phyloP scores from a whole-genome alignment of 2,797 vertebrate species.

The Tokudaia muenninki region DNA sequence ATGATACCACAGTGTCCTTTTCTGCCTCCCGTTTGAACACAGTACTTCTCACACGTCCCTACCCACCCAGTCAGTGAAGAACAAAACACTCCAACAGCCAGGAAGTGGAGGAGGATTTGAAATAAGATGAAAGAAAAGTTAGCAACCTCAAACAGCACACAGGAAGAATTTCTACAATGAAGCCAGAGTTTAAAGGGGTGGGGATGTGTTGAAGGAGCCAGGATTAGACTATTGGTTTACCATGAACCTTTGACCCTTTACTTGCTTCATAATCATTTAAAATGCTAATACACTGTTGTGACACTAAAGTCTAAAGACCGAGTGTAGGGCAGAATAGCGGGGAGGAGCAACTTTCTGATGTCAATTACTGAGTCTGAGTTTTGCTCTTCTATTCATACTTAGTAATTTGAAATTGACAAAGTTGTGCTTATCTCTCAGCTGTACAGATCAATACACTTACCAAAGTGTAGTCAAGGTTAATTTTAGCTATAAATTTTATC shows the following conservation, averaged over 20 bases:
- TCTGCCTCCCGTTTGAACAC: background rate
- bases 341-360: background rate
- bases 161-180: background rate
- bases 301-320: background rate
- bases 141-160: background rate
- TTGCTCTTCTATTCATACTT: background rate
- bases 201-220: background rate
- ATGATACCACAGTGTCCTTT: background rate
- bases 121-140: background rate
- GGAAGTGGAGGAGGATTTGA: constrained; percentile 8
- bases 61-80: background rate
- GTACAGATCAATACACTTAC: background rate
- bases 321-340: background rate
- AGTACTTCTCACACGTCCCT: background rate
- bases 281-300: background rate
- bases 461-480: background rate
- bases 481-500: constrained; percentile 15
- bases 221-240: background rate
- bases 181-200: background rate
- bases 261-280: background rate
- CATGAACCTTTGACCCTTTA: background rate
- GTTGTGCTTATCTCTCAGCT: background rate
- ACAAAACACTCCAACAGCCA: background rate
- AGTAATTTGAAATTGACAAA: constrained; percentile 34
- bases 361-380: background rate